Percentiles rank a stretch among this genome's conserved stretches.
Conservation (phyloP, 2,888 invertebrate genomes). For the Leptodirus hochenwartii region DNA sequence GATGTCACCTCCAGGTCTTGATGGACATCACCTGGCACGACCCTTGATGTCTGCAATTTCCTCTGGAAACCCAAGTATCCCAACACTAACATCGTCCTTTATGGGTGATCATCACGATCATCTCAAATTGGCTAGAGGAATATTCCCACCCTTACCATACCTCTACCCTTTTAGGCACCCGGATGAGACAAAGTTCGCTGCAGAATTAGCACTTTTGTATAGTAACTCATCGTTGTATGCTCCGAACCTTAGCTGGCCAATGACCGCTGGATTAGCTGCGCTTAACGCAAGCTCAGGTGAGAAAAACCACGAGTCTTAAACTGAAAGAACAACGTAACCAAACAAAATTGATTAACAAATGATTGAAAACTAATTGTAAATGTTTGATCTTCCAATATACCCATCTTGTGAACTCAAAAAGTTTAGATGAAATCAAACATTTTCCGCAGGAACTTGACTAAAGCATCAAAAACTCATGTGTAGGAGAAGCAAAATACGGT, state of each 20-base stretch:
- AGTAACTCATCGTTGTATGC: conserved; percentile 34
- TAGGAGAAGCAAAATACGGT: no score
- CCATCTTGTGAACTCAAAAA: no score
- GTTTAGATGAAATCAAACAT: conserved; percentile 13
- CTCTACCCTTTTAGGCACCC: conserved; percentile 46
- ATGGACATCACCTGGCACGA: conserved; percentile 27
- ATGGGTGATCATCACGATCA: no score
- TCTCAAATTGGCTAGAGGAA: conserved; percentile 43
- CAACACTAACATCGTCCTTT: conserved; percentile 19
- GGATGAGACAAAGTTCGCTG: conserved; percentile 39
- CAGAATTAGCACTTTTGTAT: conserved; percentile 50
- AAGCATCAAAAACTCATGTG: no score
- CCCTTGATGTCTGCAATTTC: conserved; percentile 28
- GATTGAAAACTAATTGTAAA: no score
- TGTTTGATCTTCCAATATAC: no score
- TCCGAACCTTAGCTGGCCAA: conserved; percentile 26
- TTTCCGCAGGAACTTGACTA: no score
- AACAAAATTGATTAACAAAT: no score
- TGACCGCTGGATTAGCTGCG: conserved; percentile 15
- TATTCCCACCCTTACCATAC: conserved; percentile 56
- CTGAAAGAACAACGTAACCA: no score
- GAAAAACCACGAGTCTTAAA: no score
- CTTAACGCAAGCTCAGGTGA: no score
- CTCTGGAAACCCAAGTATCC: conserved; percentile 34
- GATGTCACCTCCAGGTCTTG: conserved; percentile 33